Evolutionary conservation across 2,113 vertebrate species (phyloP).

Genomic region (Calidris pugnax): DNA sequence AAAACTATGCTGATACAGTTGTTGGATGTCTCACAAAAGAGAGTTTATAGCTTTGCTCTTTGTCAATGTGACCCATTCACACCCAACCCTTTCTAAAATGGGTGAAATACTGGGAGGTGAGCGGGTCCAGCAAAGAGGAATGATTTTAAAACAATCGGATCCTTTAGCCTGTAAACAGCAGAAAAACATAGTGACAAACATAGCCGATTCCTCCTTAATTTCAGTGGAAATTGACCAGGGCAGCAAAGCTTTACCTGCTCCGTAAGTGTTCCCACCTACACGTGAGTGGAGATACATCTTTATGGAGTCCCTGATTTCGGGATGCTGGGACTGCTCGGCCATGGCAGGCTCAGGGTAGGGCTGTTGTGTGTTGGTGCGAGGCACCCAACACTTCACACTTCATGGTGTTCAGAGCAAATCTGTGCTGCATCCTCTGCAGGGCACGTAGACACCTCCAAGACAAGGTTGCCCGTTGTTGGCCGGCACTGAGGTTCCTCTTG

Average conservation of each 20-base stretch:
- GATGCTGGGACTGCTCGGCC: background rate
- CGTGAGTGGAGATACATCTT: background rate
- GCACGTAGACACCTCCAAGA: background rate
- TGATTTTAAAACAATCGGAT: background rate
- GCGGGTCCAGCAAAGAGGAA: background rate
- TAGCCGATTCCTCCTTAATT: background rate
- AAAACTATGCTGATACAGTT: background rate
- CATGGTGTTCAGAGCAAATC: background rate
- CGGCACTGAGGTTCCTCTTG: background rate
- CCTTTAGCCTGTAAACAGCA: background rate
- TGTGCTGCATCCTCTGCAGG: background rate
- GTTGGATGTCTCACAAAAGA: background rate
- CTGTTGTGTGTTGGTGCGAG: background rate
- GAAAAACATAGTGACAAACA: background rate
- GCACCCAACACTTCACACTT: background rate
- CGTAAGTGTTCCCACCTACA: background rate
- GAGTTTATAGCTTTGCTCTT: background rate
- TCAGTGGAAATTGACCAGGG: background rate
- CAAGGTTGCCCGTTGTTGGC: background rate
- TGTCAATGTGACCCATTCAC: background rate
- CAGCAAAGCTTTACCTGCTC: background rate
- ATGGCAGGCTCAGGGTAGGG: background rate
- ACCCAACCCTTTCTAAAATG: background rate
- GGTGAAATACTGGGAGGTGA: background rate
- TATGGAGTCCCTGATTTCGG: background rate